Base-by-base conservation (phyloP, 2,888 invertebrate species). In the Seira sanloemensis region DNA sequence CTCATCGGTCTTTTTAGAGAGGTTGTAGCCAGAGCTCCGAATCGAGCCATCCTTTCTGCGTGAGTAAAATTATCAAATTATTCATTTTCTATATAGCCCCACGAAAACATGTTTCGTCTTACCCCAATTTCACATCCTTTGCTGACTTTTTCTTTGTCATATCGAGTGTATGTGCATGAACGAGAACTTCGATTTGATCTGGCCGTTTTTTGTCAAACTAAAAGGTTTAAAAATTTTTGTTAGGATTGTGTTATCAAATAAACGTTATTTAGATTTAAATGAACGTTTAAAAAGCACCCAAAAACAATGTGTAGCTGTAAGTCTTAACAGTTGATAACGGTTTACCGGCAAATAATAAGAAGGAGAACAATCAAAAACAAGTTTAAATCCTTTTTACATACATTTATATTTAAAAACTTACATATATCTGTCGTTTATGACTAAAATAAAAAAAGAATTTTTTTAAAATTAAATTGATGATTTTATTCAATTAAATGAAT, bases 41-140 rank as follows among this genome's bases (percentile, higher is more conserved):
- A 84, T 86, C 4, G 89, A 88, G 9, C 89, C 89, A 1, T 67
- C 50, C 37, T 85, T 12, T 12, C 89, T 88, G 79, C 58, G 24
- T 21, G 18, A 50, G 16, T 25, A 23, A 62, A 23, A 62, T 67
- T 24, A 67, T 2, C 7, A 12, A 67, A 23, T n/a, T 9, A 71
- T 71, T n/a, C 23, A 16, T 23, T 24, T 37, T 25, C 46, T 7
- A 27, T 46, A 19, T 9, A 27, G 71, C 4, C 50, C 21, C n/a
- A 50, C 58, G 18, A 74, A 4, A 27, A 71, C 12, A n/a, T 74
- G 18, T 24, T 62, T 19, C n/a, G 5, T 37, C 27, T 19, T 84
- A 78, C 78, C 83, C 83, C 12, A 78, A 25, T 21, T 19, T 23
- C 1, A 78, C 83, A 78, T 86, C 67, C 26, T 66, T 73, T 0